Evolutionary conservation across 92 coral and sea anemone genomes (phyloP).

Genomic region (Porites rus): DNA sequence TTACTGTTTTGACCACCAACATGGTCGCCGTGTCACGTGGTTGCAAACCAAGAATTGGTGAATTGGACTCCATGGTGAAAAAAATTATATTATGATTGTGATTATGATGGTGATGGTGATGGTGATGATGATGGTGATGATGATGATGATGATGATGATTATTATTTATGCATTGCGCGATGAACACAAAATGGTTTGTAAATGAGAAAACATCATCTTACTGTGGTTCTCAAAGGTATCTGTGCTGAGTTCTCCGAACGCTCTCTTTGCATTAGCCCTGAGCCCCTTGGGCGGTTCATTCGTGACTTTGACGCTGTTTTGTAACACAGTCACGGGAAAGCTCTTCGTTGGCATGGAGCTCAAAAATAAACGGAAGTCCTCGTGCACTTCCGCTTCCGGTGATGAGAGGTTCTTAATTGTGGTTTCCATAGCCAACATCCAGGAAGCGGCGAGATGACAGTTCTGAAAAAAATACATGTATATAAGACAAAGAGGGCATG

Average conservation of each 20-base stretch:
- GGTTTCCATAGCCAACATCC: constrained; percentile 99
- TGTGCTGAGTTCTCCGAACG: constrained; percentile 92
- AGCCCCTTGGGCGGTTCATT: constrained; percentile 99
- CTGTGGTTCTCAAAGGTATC: constrained; percentile 98
- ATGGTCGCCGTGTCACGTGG: too few species aligned
- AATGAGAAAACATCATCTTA: constrained; percentile 8
- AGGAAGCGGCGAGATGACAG: constrained; percentile 98
- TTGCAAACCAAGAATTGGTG: too few species aligned
- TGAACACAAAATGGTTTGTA: not conserved
- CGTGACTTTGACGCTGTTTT: constrained; percentile 99
- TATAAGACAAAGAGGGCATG: not conserved
- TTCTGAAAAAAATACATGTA: constrained; percentile 59
- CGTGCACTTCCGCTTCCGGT: constrained; percentile 93
- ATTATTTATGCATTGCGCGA: not conserved
- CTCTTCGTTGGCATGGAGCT: constrained; percentile 98
- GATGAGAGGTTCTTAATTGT: constrained; percentile 81
- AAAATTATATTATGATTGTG: too few species aligned
- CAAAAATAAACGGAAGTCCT: constrained; percentile 96
- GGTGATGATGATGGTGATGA: too few species aligned
- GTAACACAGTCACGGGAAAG: constrained; percentile 97
- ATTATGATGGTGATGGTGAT: too few species aligned
- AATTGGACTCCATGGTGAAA: too few species aligned
- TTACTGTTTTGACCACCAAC: too few species aligned
- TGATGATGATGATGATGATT: too few species aligned
- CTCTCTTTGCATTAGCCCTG: constrained; percentile 94